Conservation (phyloP, 2,888 invertebrate species). For the Diarsia mendica region DNA sequence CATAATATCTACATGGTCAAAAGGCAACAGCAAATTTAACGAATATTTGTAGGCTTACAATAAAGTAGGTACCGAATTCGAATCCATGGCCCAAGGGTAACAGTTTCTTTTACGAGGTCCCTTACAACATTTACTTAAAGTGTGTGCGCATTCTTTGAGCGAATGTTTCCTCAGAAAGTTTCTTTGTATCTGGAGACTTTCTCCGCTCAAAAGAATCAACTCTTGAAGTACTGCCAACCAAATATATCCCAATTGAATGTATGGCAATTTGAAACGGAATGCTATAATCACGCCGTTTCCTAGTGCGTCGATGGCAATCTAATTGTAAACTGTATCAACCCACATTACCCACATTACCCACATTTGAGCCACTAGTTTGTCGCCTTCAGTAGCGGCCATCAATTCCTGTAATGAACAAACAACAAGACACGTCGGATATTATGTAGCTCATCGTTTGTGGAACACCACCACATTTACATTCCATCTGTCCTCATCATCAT, state of each 20-base stretch:
- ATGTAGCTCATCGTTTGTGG: not conserved
- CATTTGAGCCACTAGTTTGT: not conserved
- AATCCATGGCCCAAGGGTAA: not conserved
- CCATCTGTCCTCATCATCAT: not conserved
- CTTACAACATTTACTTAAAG: no score
- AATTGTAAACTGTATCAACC: not conserved
- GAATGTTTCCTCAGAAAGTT: not conserved
- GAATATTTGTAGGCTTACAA: not conserved
- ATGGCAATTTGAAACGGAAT: not conserved
- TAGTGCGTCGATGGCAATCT: not conserved
- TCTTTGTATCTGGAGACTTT: not conserved
- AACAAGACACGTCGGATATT: not conserved
- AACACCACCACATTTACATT: not conserved
- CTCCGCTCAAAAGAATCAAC: not conserved
- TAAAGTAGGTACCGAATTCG: not conserved
- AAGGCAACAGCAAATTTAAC: not conserved
- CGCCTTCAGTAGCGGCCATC: not conserved
- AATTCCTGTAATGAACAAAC: not conserved
- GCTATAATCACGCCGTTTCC: not conserved
- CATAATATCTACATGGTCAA: not conserved
- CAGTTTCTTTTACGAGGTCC: not conserved
- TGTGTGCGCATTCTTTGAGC: not conserved
- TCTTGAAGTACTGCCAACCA: not conserved
- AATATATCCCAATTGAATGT: not conserved
- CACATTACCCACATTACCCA: not conserved